phyloP scores from a whole-genome alignment of 2,888 invertebrate genomes.

The Tethea ocularis region DNA sequence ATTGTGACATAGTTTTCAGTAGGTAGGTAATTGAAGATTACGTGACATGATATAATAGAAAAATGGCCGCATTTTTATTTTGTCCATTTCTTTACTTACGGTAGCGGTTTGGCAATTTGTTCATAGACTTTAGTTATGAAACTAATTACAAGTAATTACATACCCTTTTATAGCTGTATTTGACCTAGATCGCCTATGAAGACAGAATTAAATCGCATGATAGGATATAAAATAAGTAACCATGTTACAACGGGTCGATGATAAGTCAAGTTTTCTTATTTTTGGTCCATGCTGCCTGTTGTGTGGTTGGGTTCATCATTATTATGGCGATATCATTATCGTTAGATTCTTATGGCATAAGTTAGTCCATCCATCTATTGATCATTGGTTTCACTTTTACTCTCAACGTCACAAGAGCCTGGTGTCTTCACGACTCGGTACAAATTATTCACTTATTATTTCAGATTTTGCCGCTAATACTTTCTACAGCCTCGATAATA shows the following conservation, averaged over 20 bases:
- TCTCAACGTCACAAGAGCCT: neutral
- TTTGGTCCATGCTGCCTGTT: too few relatives aligned
- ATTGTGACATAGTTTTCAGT: slow-evolving; percentile 63
- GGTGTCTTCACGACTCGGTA: neutral
- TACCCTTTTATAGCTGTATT: neutral
- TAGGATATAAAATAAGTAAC: neutral
- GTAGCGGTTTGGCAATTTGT: slow-evolving; percentile 39
- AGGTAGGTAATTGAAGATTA: slow-evolving; percentile 58
- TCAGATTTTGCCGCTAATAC: slow-evolving; percentile 55
- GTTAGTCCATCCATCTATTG: neutral
- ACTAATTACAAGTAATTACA: slow-evolving; percentile 21
- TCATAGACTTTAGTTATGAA: slow-evolving; percentile 26
- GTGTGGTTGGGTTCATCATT: too few relatives aligned
- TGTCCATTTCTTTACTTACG: slow-evolving; percentile 38
- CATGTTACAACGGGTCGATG: too few relatives aligned
- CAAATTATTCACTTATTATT: slow-evolving; percentile 33
- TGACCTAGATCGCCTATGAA: neutral
- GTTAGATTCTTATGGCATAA: too few relatives aligned
- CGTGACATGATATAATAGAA: slow-evolving; percentile 63
- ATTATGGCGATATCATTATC: neutral
- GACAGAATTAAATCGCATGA: neutral
- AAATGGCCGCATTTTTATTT: slow-evolving; percentile 43
- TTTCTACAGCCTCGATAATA: slow-evolving; percentile 56
- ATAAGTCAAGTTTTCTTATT: too few relatives aligned
- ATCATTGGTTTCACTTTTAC: neutral